Evolutionary conservation across 1,140 invertebrate species (phyloP), one percentile per base, ranked within the genome.

Genomic region (Drosophila mojavensis): DNA sequence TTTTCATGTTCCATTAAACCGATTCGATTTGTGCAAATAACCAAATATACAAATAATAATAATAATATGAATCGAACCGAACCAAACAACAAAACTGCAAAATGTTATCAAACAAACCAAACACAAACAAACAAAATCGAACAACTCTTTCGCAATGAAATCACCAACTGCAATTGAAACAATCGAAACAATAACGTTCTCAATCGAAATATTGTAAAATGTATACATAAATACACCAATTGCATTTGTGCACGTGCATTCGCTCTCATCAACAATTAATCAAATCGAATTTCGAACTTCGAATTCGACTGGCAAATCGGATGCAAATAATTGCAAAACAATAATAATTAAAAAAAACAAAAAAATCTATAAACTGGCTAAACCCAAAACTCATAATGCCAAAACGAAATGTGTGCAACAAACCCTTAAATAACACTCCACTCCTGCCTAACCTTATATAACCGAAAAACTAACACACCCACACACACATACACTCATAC

Each of bases 1-100:
- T 86, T 90, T 91, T 89, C 89, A 91, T 91, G 86, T 86, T 90
- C 90, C 81, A 84, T 89, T 84, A 89, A 88, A 89, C 73, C 78
- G 81, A 84, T 86, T 86, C 81, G 81, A 89, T 89, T 86, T 91
- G 83, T 90, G 83, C 81, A 85, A 84, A 84, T 84, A 90, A 90
- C 74, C 62, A 66, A 75, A 62, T 63, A 78, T 64, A 65, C 69
- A 78, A 71, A 77, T 59, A 75, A 59, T 64, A 69, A 82, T 30
- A 56, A 56, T 76, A 72, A 54, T 53, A 48, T 48, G 51, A 75
- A 65, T 68, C 67, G 69, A 85, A 43, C 36, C 67, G 69, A 85
- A 43, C 36, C 69, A 72, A 33, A 33, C 33, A 33, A 33, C 33
- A 9, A 33, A 74, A 59, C 43, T 39, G 30, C 30, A 72, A 76